phyloP scores from a whole-genome alignment of 2,113 vertebrate species.

The Mesitornis unicolor region DNA sequence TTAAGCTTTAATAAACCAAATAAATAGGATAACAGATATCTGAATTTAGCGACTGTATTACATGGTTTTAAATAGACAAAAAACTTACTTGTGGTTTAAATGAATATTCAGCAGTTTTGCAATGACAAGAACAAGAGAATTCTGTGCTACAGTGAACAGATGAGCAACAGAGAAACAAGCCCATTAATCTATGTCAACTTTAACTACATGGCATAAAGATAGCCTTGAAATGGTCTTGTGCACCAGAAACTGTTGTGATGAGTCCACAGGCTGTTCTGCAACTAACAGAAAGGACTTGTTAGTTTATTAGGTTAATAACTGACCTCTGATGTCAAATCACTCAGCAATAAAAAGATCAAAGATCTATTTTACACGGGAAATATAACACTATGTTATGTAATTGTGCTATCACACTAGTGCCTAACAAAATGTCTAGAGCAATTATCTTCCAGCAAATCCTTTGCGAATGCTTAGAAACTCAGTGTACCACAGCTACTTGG shows the following conservation, averaged over 20 bases:
- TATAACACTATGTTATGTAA: background rate
- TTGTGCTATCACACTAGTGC: background rate
- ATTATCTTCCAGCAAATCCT: background rate
- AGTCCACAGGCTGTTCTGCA: background rate
- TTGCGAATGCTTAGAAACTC: background rate
- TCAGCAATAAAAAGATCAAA: background rate
- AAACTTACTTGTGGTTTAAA: background rate
- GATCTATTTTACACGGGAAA: background rate
- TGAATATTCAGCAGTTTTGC: conserved; percentile 1
- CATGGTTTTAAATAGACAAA: background rate
- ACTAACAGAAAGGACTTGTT: background rate
- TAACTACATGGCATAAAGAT: background rate
- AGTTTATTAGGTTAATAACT: background rate
- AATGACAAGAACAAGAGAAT: background rate
- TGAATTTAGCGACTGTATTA: background rate
- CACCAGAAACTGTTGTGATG: background rate
- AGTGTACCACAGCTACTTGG: background rate
- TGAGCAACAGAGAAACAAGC: conserved; percentile 11
- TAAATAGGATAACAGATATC: background rate
- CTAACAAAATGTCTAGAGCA: background rate
- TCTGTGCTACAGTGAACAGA: background rate
- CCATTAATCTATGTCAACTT: conserved; percentile 12
- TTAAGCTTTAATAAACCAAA: background rate
- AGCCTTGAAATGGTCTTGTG: conserved; percentile 4
- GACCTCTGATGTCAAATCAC: background rate